Evolutionary conservation across 2,113 vertebrate genomes (phyloP).

Genomic region (Planiliza haematocheilus): DNA sequence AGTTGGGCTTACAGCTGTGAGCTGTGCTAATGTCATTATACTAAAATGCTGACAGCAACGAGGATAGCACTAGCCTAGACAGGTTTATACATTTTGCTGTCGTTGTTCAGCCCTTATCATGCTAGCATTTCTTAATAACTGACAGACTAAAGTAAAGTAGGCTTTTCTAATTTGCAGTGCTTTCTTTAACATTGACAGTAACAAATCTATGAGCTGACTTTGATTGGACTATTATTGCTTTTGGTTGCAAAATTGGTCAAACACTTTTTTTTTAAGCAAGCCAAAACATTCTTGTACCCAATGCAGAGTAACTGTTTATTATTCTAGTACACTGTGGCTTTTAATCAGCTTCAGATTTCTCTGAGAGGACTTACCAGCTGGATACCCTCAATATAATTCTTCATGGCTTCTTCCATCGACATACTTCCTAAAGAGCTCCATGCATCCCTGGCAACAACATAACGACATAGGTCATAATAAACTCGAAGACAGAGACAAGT

Average conservation of each 20-base stretch:
- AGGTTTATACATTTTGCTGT: too few species aligned
- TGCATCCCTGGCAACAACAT: slow-evolving; percentile 88
- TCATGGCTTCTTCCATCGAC: slow-evolving; percentile 96
- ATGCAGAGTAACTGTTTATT: slow-evolving; percentile 4
- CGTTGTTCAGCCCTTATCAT: too few species aligned
- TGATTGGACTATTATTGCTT: neutral
- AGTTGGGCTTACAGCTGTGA: too few species aligned
- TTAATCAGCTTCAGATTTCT: slow-evolving; percentile 17
- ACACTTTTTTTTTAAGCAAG: neutral
- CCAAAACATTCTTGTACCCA: neutral
- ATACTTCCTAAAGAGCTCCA: slow-evolving; percentile 95
- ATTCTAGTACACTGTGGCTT: slow-evolving; percentile 6
- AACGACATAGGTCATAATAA: slow-evolving; percentile 37
- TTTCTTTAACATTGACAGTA: too few species aligned
- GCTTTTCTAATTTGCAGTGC: too few species aligned
- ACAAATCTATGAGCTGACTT: neutral
- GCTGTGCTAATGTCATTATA: too few species aligned
- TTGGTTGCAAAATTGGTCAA: too few species aligned
- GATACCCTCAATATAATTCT: slow-evolving; percentile 96
- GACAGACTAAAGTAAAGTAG: too few species aligned
- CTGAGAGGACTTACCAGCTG: slow-evolving; percentile 87
- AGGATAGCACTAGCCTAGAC: too few species aligned
- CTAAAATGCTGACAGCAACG: too few species aligned
- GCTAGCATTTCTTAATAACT: too few species aligned
- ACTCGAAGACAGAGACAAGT: neutral